Conservation (phyloP, 2,113 vertebrate genomes). For the Scomber colias region DNA sequence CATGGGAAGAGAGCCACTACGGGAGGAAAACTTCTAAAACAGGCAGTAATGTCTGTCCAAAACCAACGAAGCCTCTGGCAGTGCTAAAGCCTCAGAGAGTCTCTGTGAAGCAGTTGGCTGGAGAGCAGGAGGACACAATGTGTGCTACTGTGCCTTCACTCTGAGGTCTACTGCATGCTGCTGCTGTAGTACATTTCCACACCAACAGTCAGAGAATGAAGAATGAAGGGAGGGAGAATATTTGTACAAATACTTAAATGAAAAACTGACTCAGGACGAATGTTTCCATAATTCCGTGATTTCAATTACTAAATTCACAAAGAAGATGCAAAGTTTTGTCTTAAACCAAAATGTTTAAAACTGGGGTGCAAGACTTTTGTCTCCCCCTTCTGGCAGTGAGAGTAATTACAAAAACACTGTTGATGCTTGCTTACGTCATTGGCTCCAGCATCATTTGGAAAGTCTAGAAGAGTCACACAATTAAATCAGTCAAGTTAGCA, state of each 20-base stretch:
- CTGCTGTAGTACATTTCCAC: conserved; percentile 58
- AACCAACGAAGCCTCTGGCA: conserved; percentile 57
- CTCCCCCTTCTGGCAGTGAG: too few species aligned
- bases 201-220: conserved; percentile 15
- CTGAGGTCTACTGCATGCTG: conserved; percentile 37
- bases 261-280: neutral
- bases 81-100: conserved; percentile 48
- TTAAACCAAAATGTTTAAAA: neutral
- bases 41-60: conserved; percentile 53
- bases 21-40: conserved; percentile 30
- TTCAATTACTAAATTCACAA: neutral
- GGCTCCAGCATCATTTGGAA: too few species aligned
- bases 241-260: conserved; percentile 5
- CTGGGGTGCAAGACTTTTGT: too few species aligned
- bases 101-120: conserved; percentile 57
- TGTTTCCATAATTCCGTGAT: neutral
- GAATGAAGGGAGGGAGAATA: neutral
- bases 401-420: too few species aligned
- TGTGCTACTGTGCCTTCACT: conserved; percentile 62
- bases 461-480: too few species aligned
- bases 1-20: conserved; percentile 42
- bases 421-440: too few species aligned
- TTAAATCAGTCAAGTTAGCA: too few species aligned
- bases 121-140: conserved; percentile 65
- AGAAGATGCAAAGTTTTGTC: conserved; percentile 16